These are phyloP conservation scores for Caenorhabditis doughertyi DNA, from an alignment of 2,888 invertebrate species.

Conservation along the genomic window DNA sequence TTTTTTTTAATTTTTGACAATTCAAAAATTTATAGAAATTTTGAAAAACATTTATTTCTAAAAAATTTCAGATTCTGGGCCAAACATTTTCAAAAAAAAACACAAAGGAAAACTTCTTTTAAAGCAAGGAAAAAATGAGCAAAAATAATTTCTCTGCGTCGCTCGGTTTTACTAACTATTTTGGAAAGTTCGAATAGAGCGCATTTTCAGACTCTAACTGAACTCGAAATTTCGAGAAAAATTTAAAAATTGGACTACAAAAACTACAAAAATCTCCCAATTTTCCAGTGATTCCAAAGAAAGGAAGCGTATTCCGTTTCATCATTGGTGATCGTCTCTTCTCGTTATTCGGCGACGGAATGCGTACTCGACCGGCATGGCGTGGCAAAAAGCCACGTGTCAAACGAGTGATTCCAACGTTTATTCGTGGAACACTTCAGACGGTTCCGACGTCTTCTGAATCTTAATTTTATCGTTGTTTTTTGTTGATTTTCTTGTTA, in stretches of 20 bases:
- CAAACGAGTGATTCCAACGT: slow-evolving; percentile 73
- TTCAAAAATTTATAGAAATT: too few relatives aligned
- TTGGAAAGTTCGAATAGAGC: too few relatives aligned
- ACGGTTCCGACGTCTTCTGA: slow-evolving; percentile 25
- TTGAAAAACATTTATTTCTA: too few relatives aligned
- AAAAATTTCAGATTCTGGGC: too few relatives aligned
- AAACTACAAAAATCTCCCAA: not conserved
- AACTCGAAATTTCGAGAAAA: too few relatives aligned
- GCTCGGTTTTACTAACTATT: too few relatives aligned
- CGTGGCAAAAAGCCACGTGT: slow-evolving; percentile 76
- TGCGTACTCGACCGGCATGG: slow-evolving; percentile 75
- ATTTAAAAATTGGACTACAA: not conserved
- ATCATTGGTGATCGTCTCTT: slow-evolving; percentile 86
- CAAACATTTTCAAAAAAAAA: too few relatives aligned
- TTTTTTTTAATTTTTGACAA: too few relatives aligned
- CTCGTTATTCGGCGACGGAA: slow-evolving; percentile 89
- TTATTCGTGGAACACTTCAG: slow-evolving; percentile 70
- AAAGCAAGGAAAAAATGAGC: too few relatives aligned
- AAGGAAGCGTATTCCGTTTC: slow-evolving; percentile 88
- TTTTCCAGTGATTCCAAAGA: slow-evolving; percentile 89
- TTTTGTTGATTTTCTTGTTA: not conserved
- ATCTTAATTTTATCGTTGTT: not conserved
- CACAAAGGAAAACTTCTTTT: too few relatives aligned
- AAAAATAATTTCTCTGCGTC: too few relatives aligned
- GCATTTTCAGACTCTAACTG: too few relatives aligned